A percentile compares a stretch with the other conserved stretches of the same genome.
phyloP scores from a whole-genome alignment of 1,140 invertebrate genomes.

The Euglossa dilemma region DNA sequence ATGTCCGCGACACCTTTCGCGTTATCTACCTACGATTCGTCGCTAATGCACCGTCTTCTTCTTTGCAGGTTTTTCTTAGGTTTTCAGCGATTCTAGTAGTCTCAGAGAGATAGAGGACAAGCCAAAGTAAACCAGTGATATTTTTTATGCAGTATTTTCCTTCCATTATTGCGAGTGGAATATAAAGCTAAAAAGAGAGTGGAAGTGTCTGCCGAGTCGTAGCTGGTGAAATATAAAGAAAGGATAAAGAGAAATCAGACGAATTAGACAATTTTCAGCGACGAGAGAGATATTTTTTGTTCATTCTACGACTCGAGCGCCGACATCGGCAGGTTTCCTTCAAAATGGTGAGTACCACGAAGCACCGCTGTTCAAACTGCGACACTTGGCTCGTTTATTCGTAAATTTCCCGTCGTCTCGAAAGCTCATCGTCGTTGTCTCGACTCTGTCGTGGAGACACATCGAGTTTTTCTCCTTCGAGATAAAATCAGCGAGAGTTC shows the following conservation, averaged over 20 bases:
- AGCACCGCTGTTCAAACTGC: not conserved
- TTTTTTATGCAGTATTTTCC: slow-evolving; percentile 61
- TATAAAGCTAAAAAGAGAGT: not conserved
- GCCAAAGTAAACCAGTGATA: slow-evolving; percentile 71
- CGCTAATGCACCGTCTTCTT: not conserved
- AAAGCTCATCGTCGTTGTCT: not conserved
- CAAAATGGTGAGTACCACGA: slow-evolving; percentile 71
- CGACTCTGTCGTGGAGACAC: not conserved
- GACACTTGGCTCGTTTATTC: not conserved
- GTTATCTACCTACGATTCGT: not conserved
- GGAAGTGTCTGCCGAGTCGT: not conserved
- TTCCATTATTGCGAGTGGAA: slow-evolving; percentile 9
- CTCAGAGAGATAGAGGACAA: slow-evolving; percentile 29
- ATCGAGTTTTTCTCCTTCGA: too few species aligned
- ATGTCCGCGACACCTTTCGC: not conserved
- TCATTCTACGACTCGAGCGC: slow-evolving; percentile 43
- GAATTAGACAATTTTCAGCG: slow-evolving; percentile 12
- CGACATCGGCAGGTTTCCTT: slow-evolving; percentile 67
- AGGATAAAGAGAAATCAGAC: slow-evolving; percentile 10
- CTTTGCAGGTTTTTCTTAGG: slow-evolving; percentile 41
- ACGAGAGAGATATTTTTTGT: not conserved
- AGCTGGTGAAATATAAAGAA: not conserved
- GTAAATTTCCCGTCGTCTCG: not conserved
- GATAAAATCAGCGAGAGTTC: not conserved
- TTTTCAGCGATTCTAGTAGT: slow-evolving; percentile 19